phyloP scores from a whole-genome alignment of 92 coral and sea anemone species.

The Porites evermanni region DNA sequence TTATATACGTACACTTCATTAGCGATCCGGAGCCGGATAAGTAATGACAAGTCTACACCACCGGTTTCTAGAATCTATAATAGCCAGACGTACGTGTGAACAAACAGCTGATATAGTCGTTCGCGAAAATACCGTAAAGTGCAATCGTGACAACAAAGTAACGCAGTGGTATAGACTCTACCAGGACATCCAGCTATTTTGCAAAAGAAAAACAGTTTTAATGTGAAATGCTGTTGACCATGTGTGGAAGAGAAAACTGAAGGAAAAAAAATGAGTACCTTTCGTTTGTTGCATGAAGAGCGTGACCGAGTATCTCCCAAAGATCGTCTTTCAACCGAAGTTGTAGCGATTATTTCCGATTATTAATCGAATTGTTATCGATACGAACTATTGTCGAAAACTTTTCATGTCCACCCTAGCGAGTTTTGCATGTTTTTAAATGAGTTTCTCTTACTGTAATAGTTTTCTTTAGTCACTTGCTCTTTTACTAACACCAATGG shows the following conservation, averaged over 20 bases:
- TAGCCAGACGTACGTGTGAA: too few relatives aligned
- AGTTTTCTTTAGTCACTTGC: neutral
- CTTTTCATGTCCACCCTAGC: neutral
- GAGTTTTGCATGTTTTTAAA: too few relatives aligned
- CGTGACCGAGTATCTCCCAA: too few relatives aligned
- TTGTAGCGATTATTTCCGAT: constrained; percentile 31
- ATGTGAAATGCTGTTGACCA: too few relatives aligned
- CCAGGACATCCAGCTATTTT: neutral
- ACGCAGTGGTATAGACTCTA: neutral
- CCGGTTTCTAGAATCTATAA: too few relatives aligned
- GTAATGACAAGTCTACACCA: too few relatives aligned
- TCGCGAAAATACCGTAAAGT: too few relatives aligned
- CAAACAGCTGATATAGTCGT: too few relatives aligned
- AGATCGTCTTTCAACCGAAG: neutral
- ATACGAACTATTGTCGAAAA: neutral
- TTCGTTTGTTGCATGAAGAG: neutral
- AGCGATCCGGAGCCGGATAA: too few relatives aligned
- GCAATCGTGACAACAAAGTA: neutral
- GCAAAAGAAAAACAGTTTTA: neutral
- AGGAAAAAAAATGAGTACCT: too few relatives aligned
- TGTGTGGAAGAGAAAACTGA: neutral
- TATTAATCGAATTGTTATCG: constrained; percentile 13
- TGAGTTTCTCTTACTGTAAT: neutral
- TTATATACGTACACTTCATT: too few relatives aligned
- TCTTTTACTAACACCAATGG: neutral